Base-by-base conservation (phyloP, 2,888 invertebrate genomes). In the Hypercompe scribonia region DNA sequence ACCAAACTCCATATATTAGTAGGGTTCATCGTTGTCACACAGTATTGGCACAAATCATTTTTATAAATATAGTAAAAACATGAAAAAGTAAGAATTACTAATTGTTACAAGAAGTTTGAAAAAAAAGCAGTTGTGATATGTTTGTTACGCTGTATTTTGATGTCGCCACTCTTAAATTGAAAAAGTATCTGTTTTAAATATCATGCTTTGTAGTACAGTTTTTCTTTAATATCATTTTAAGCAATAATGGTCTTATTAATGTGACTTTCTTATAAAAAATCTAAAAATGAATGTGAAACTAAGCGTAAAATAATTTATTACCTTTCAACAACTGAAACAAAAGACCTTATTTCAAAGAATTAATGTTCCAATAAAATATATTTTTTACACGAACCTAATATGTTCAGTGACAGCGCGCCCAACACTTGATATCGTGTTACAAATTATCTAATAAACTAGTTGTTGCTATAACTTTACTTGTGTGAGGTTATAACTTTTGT, bases 371-470 rank as follows among this genome's bases (percentile, higher is more conserved):
- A 86, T 91, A 89, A 90, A 91, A 86, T 85, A 86, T 86, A 79
- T 79, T 74, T 81, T 79, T 78, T 78, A 81, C 79, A 81, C 81
- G 78, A 31, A 65, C 68, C 65, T 83, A 82, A 78, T 78, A 80
- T 75, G 46, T 70, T 7, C 42, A 7, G 46, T 78, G 76, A 76
- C 79, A 73, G 74, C 77, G 77, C 82, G 81, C 73, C 81, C 77
- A 75, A 76, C 82, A 74, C 82, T 77, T 75, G 85, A 88, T 90
- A 87, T 91, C 87, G 81, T 80, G 84, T 91, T 90, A 91, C 91
- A 83, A 90, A 91, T 61, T 65, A 42, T 68, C 39, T 46, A 34
- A 36, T 13, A 58, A 58, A 39, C 58, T 71, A 46, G 71, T 50
- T 11, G 33, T 54, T 58, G 39, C 67, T 61, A 31, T 58, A 31